These are phyloP conservation scores for Phthorimaea operculella DNA, from an alignment of 1,140 invertebrate species.

Conservation along the genomic window DNA sequence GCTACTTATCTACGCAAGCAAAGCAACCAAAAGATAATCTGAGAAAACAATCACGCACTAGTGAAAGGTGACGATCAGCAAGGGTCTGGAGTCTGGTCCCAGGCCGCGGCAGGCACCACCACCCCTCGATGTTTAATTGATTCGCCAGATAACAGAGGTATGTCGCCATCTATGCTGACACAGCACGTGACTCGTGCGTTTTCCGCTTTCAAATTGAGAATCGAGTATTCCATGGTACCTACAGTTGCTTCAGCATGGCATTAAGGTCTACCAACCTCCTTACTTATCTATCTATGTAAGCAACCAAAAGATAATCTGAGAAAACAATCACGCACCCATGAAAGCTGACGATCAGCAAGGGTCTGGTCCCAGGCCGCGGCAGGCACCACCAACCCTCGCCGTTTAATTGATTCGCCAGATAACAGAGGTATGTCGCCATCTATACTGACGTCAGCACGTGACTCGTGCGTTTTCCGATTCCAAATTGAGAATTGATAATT, in stretches of 20 bases:
- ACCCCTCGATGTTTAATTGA: conserved; percentile 31
- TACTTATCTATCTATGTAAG: no score
- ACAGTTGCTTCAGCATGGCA: not conserved
- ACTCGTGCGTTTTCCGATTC: conserved; percentile 17
- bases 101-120: conserved; percentile 18
- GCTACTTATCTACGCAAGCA: no score
- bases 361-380: conserved; percentile 11
- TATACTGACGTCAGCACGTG: conserved; percentile 14
- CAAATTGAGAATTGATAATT: conserved; percentile 14
- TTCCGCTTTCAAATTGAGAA: conserved; percentile 5
- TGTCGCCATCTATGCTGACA: conserved; percentile 17
- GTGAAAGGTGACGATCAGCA: not conserved
- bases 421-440: conserved; percentile 25
- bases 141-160: conserved; percentile 34
- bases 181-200: conserved; percentile 20
- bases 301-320: not conserved
- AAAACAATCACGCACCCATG: not conserved
- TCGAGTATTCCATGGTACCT: conserved; percentile 18
- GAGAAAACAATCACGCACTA: not conserved
- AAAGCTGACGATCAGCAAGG: not conserved
- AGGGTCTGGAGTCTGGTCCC: conserved; percentile 5
- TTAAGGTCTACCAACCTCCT: no score
- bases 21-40: no score
- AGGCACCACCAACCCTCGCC: conserved; percentile 20
- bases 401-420: conserved; percentile 39